Evolutionary conservation across 2,113 vertebrate species (phyloP), one percentile per base, ranked within the genome.

Genomic region (Epinephelus fuscoguttatus): DNA sequence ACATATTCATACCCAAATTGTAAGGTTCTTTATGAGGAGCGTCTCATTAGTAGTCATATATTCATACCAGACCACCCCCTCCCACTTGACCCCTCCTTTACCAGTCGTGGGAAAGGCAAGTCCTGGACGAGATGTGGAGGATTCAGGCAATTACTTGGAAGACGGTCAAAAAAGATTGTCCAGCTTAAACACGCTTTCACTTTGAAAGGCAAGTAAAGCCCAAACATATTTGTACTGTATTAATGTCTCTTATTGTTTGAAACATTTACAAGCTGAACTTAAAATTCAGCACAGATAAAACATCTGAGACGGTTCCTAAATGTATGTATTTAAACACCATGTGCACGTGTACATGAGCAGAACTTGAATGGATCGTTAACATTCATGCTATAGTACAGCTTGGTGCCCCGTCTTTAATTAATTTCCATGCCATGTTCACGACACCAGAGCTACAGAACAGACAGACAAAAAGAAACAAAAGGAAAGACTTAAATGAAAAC

Each of bases 41-140:
- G 69, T 88, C 94, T 95, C 93, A 95, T 96, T 95, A 95, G 94
- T 92, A 94, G 93, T 94, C 92, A 94, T 94, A 93, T 95, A 96
- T 96, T 96, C 95, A 95, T 95, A 92, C 91, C 81, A 89, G 84
- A 84, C 89, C 90, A 77, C 78, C 88, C 80, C 84, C 92, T 88
- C 91, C 87, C 75, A 93, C 94, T 95, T 94, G 94, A 96, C 95
- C 95, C 94, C 91, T 94, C 92, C 91, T 90, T 91, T 90, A 88
- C 91, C 86, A 93, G 87, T 91, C 94, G 94, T 95, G 95, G 95
- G 95, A 96, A 96, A 93, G 85, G 91, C 85, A 91, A 85, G 89
- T 84, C 78, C 84, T 78, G 90, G 89, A 77, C 52, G 69, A 91
- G 84, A 82, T 71, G 80, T 66, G 71, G 67, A 89, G 88, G 84